phyloP scores from a whole-genome alignment of 2,888 invertebrate species.

The Protodeltote pygarga region DNA sequence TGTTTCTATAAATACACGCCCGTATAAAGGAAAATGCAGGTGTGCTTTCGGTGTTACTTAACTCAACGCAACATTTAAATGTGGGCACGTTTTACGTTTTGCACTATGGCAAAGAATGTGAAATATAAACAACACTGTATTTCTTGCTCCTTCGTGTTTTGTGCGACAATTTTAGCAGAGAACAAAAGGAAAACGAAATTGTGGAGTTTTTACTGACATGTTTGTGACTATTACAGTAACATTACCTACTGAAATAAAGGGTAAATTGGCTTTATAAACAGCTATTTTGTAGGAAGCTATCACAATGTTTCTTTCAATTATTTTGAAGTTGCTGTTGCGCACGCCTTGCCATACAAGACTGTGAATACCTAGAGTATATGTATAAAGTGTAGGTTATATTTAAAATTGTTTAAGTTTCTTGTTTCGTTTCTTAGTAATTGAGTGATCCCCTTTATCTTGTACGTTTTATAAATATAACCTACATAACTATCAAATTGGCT shows the following conservation, averaged over 20 bases:
- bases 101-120: not conserved
- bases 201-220: conserved; percentile 4
- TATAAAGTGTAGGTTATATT: too few species aligned
- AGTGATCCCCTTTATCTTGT: too few species aligned
- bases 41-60: not conserved
- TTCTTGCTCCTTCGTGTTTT: conserved; percentile 3
- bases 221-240: conserved; percentile 7
- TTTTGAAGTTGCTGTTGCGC: too few species aligned
- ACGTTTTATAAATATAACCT: too few species aligned
- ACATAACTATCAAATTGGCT: too few species aligned
- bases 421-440: too few species aligned
- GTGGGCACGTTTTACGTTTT: not conserved
- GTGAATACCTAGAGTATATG: too few species aligned
- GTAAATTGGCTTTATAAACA: not conserved
- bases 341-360: too few species aligned
- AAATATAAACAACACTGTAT: conserved; percentile 7
- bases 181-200: conserved; percentile 11
- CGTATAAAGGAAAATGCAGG: conserved; percentile 5
- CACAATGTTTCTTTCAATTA: too few species aligned
- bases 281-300: too few species aligned
- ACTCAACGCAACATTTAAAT: conserved; percentile 9
- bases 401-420: too few species aligned
- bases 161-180: conserved; percentile 1
- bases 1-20: too few species aligned
- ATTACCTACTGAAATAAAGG: not conserved